Evolutionary conservation across 2,888 invertebrate species (phyloP), one percentile per base, ranked within the genome.

Genomic region (Stenodema calcarata): DNA sequence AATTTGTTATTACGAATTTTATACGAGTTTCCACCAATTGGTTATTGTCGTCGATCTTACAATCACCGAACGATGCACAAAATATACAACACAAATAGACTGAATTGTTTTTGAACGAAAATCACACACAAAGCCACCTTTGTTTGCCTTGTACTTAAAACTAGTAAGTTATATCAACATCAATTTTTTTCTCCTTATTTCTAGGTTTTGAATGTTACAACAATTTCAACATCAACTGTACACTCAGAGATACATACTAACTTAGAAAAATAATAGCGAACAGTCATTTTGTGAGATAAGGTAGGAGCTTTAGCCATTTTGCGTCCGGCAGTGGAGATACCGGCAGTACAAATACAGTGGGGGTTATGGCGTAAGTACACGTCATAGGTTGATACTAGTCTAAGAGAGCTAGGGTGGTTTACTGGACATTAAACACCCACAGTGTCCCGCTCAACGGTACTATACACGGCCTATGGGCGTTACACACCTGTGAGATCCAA

Each of bases 251-350:
- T 12, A 69, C n/a, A 18, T 18, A 14, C 16, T 73, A 73, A 73
- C 30, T 73, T 73, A 35, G 27, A 73, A 73, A 73, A 73, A 73
- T 73, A 73, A 73, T 35, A 73, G 73, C 73, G 18, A 35, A 73
- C 73, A 73, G 73, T 30, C 73, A 16, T 73, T 73, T 73, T 73
- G 3, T 23, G 62, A 23, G n/a, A 54, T 18, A 23, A 3, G 3
- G 27, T 12, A 11, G 18, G 18, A 23, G 62, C 23, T 23, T 23
- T 23, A 62, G 62, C 62, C 62, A 9, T 23, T 62, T 23, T 6
- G 23, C 62, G 50, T n/a, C n/a, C n/a, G 16, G n/a, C 6, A 50
- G 4, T 6, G 6, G n/a, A 35, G 35, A 35, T 35, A 35, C 7
- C 35, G 35, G 7, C 35, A 7, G 35, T 35, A 35, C 7, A 2